These are phyloP conservation scores for Rhingia campestris DNA, from an alignment of 2,888 invertebrate species.

Conservation along the genomic window DNA sequence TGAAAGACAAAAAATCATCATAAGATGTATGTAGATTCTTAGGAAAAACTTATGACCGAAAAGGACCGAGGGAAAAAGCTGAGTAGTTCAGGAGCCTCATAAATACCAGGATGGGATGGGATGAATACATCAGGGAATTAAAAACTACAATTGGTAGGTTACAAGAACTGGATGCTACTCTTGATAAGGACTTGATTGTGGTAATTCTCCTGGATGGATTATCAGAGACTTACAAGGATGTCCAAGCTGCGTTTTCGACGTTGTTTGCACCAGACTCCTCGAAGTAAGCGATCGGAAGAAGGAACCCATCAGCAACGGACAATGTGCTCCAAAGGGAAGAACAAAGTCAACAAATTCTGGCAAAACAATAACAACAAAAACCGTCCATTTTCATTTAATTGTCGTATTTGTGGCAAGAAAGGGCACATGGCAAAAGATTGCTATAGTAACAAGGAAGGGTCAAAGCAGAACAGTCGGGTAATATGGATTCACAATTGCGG, in stretches of 20 bases:
- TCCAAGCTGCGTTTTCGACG: slow-evolving; percentile 11
- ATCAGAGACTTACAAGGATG: slow-evolving; percentile 29
- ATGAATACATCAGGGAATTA: slow-evolving; percentile 48
- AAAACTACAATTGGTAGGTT: slow-evolving; percentile 37
- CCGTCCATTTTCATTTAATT: slow-evolving; percentile 9
- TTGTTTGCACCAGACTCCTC: slow-evolving; percentile 17
- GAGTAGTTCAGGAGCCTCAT: slow-evolving; percentile 58
- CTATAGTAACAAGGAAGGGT: too few relatives aligned
- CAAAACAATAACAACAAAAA: neutral
- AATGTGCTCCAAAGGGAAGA: too few relatives aligned
- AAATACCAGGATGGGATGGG: slow-evolving; percentile 38
- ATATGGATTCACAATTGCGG: slow-evolving; percentile 3
- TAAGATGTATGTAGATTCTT: slow-evolving; percentile 50
- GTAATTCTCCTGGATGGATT: neutral
- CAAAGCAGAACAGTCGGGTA: slow-evolving; percentile 11
- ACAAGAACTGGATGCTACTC: slow-evolving; percentile 43
- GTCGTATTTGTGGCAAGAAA: slow-evolving; percentile 33
- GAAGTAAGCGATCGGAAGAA: slow-evolving; percentile 13
- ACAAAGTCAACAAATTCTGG: too few relatives aligned
- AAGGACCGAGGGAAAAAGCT: slow-evolving; percentile 38
- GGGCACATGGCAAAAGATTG: slow-evolving; percentile 30
- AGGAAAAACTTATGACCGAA: slow-evolving; percentile 36
- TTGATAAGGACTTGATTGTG: slow-evolving; percentile 42
- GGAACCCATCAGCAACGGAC: too few relatives aligned
- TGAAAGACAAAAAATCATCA: slow-evolving; percentile 42